A percentile compares a stretch with the other conserved stretches of the same genome.
phyloP scores from a whole-genome alignment of 2,888 invertebrate genomes.

The Athalia circularis region DNA sequence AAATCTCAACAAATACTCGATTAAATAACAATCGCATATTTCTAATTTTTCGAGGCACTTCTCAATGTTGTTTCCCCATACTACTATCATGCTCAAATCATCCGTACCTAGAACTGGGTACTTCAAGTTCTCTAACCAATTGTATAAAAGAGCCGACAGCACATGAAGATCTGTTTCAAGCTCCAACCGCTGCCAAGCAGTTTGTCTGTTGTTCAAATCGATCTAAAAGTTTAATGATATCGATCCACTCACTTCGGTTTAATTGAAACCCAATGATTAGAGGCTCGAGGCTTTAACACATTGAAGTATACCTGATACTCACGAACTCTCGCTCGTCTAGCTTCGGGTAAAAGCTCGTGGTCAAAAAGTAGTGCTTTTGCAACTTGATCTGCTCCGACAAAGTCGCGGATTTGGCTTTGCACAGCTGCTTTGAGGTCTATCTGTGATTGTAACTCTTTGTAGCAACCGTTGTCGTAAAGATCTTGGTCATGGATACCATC shows the following conservation, averaged over 20 bases:
- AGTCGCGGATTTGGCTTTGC: constrained; percentile 59
- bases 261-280: too few relatives aligned
- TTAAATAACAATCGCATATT: constrained; percentile 79
- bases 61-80: constrained; percentile 78
- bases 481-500: constrained; percentile 75
- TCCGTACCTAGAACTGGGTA: constrained; percentile 81
- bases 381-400: constrained; percentile 66
- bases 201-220: constrained; percentile 81
- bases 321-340: constrained; percentile 76
- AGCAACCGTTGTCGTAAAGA: constrained; percentile 76
- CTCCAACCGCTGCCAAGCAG: constrained; percentile 81
- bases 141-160: constrained; percentile 81
- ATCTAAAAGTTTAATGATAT: constrained; percentile 71
- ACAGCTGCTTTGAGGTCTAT: constrained; percentile 66
- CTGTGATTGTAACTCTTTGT: constrained; percentile 76
- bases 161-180: constrained; percentile 81
- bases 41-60: constrained; percentile 79
- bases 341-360: constrained; percentile 77
- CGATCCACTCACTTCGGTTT: too few relatives aligned
- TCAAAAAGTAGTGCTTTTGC: constrained; percentile 79
- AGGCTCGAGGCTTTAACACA: too few relatives aligned
- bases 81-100: constrained; percentile 81
- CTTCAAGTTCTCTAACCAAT: constrained; percentile 87
- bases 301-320: constrained; percentile 69
- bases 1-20: constrained; percentile 85